Conservation (phyloP, 1,140 invertebrate species). For the Heliconius hewitsoni region DNA sequence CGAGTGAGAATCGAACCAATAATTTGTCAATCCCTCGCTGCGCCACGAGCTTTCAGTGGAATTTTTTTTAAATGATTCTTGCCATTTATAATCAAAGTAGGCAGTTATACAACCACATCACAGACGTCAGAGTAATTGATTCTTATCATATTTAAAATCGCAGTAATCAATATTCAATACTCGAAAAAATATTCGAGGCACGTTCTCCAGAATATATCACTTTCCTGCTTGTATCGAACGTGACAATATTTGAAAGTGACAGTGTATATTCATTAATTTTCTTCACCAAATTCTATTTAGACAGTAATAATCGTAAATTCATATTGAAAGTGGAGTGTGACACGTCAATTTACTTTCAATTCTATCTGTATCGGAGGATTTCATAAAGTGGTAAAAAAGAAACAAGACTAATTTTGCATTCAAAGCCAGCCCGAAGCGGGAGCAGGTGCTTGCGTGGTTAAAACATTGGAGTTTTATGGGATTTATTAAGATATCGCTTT, state of each 20-base stretch:
- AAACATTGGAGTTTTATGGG: conserved; percentile 78
- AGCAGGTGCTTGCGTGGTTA: conserved; percentile 74
- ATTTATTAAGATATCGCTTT: conserved; percentile 78
- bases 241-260: conserved; percentile 29
- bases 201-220: conserved; percentile 36
- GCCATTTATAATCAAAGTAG: too few relatives aligned
- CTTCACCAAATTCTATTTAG: conserved; percentile 32
- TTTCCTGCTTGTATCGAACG: conserved; percentile 34
- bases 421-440: conserved; percentile 68
- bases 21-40: background rate
- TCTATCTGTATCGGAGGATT: conserved; percentile 66
- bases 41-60: background rate
- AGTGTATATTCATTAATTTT: conserved; percentile 34
- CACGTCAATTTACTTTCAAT: conserved; percentile 66
- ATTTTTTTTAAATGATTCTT: background rate
- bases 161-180: conserved; percentile 10
- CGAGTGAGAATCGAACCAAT: too few relatives aligned
- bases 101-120: background rate
- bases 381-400: conserved; percentile 77
- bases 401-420: conserved; percentile 79
- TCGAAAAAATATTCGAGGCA: conserved; percentile 26
- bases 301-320: conserved; percentile 43
- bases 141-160: background rate
- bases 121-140: background rate
- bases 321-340: conserved; percentile 55